These are phyloP conservation scores for Anoplolepis gracilipes DNA, from an alignment of 1,140 invertebrate genomes.

Conservation along the genomic window DNA sequence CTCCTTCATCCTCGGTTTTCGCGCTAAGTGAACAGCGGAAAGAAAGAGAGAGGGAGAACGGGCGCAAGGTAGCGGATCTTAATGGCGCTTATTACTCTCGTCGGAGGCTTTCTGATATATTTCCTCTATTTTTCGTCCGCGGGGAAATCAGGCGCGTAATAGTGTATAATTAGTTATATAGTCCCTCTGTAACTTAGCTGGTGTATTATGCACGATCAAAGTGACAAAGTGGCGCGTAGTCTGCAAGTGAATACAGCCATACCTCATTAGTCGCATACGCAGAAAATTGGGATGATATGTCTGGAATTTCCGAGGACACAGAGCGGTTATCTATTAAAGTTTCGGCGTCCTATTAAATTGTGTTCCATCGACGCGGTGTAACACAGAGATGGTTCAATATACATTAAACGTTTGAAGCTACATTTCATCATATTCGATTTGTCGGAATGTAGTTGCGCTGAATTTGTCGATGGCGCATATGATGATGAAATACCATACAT, in stretches of 20 bases:
- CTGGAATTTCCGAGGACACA: slow-evolving; percentile 13
- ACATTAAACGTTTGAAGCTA: slow-evolving; percentile 63
- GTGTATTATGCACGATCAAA: slow-evolving; percentile 84
- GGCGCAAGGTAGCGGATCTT: slow-evolving; percentile 78
- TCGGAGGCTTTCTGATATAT: slow-evolving; percentile 82
- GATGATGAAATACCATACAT: slow-evolving; percentile 9
- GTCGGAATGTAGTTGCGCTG: slow-evolving; percentile 45
- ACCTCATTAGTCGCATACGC: slow-evolving; percentile 66
- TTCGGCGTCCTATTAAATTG: slow-evolving; percentile 45
- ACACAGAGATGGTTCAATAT: slow-evolving; percentile 53
- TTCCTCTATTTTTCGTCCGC: slow-evolving; percentile 84
- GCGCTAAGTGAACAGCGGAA: slow-evolving; percentile 22
- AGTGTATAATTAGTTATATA: slow-evolving; percentile 84
- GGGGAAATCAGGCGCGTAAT: slow-evolving; percentile 85
- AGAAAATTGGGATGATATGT: slow-evolving; percentile 73
- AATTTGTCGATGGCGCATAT: slow-evolving; percentile 53
- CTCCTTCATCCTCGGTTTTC: slow-evolving; percentile 56
- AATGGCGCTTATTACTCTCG: slow-evolving; percentile 85
- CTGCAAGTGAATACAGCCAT: slow-evolving; percentile 70
- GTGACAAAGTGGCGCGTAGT: slow-evolving; percentile 78
- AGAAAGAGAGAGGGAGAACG: slow-evolving; percentile 3
- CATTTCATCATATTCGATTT: slow-evolving; percentile 58
- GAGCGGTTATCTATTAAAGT: slow-evolving; percentile 54
- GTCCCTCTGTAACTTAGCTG: slow-evolving; percentile 81
- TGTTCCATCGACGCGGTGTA: slow-evolving; percentile 37